Evolutionary conservation across 2,888 invertebrate species (phyloP).

Genomic region (Archaeoteleia sp.): DNA sequence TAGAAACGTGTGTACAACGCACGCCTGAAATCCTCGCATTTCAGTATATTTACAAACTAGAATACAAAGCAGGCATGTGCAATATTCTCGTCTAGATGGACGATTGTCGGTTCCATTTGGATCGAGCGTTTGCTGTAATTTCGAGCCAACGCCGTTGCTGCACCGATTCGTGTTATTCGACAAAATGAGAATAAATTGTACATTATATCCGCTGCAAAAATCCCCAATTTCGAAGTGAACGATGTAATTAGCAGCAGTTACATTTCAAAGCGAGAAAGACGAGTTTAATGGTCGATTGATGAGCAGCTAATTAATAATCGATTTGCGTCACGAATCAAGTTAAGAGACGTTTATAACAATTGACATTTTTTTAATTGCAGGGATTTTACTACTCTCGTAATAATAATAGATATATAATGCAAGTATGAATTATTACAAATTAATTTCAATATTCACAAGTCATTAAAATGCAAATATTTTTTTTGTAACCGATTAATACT

Average conservation of each 20-base stretch:
- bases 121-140: slow-evolving; percentile 1
- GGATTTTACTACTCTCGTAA: too few relatives aligned
- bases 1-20: not conserved
- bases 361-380: slow-evolving; percentile 3
- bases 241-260: slow-evolving; percentile 18
- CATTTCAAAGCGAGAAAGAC: not conserved
- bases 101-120: not conserved
- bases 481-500: too few relatives aligned
- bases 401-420: not conserved
- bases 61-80: slow-evolving; percentile 15
- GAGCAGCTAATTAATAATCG: slow-evolving; percentile 28
- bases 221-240: slow-evolving; percentile 7
- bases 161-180: slow-evolving; percentile 14
- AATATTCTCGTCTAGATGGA: not conserved
- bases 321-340: slow-evolving; percentile 19
- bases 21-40: slow-evolving; percentile 4
- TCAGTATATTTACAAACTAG: slow-evolving; percentile 19
- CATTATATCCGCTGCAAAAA: not conserved
- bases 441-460: too few relatives aligned
- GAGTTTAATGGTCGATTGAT: slow-evolving; percentile 11
- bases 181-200: slow-evolving; percentile 28
- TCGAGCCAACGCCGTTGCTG: slow-evolving; percentile 4
- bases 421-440: too few relatives aligned
- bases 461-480: too few relatives aligned
- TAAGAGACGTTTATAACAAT: not conserved